Evolutionary conservation across 2,797 vertebrate genomes (phyloP), one percentile per base, ranked within the genome.

Genomic region (Hephaestus fuliginosus): DNA sequence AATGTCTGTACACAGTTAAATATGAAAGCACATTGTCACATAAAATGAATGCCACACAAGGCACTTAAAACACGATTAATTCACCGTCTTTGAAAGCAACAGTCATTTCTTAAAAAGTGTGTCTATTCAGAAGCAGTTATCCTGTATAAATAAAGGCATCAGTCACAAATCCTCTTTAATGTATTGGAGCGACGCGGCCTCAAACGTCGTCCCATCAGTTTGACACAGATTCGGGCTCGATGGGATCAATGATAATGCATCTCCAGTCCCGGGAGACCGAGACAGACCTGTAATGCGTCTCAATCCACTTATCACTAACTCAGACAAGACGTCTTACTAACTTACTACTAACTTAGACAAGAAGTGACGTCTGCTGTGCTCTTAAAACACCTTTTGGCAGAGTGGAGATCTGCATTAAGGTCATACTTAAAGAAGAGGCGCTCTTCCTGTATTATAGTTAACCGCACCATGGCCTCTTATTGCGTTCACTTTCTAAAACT

Each of bases 221-320:
- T 80, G 80, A 80, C 76, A 49, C 65, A 64, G 30, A 39, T 64
- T 69, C 52, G 51, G 48, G 30, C 66, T 75, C 11, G 5, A 18
- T 81, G 55, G 68, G 74, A 57, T 82, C 49, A 41, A 13, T 39
- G 64, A 63, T 75, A 68, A 81, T 51, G 55, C 25, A n/a, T 51
- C 30, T 33, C 75, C 51, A 18, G 48, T 67, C 76, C 57, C 71
- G n/a, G 74, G 70, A 88, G 85, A 70, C 68, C 0, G 63, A 78
- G 56, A 39, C 25, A 0, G 48, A 8, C 52, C 60, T 67, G 48
- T 85, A 91, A 86, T 86, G 83, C 69, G 12, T 78, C 77, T 89
- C 80, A 90, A 73, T 89, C 86, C 88, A 90, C 80, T 90, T 87
- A 80, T 84, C 78, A 53, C 80, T 61, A 81, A 68, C 70, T 48